Base-by-base conservation (phyloP, 2,113 vertebrate species). In the Brachypodius melanocephalos region DNA sequence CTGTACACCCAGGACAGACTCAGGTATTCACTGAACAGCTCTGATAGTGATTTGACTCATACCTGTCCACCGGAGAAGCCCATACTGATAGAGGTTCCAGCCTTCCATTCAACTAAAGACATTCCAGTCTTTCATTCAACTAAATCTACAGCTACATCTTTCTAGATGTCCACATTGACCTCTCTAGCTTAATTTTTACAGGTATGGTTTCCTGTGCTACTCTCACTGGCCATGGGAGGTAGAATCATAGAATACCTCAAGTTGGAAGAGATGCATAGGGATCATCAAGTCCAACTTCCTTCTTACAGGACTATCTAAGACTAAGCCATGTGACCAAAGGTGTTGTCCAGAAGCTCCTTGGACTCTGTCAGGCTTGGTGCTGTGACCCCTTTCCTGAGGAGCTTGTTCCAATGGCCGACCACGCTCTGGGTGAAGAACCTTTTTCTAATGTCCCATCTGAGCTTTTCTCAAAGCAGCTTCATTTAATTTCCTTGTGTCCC, bases 341-440 rank as follows among this genome's bases (percentile, higher is more conserved):
- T 8, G 1, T 34, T 8, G 4, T 19, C 17, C 6, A 62, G 81
- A 71, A 4, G 3, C 6, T 67, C 9, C 54, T 68, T 77, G 15
- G 89, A 65, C 20, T 46, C 68, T 73, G 5, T 57, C 16, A 88
- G n/a, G 4, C 10, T 72, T 87, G n/a, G 8, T 69, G 45, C 8
- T 12, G 3, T 59, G 14, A 46, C 3, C 12, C 13, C 15, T 54
- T 72, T 40, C 29, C 25, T 49, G 20, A 20, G 10, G 10, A 77
- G 2, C 5, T 12, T 63, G 8, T 46, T 59, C 29, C 10, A 32
- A 29, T 36, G 40, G n/a, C 14, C 0, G 0, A 12, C 1, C 17
- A 76, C 3, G 1, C 20, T 63, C 32, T 46, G 7, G 10, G 8
- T 32, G 26, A 73, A 80, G 29, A 84, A 22, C 1, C 3, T 8